Conservation (phyloP, 1,140 invertebrate genomes). For the Drosophila mauritiana region DNA sequence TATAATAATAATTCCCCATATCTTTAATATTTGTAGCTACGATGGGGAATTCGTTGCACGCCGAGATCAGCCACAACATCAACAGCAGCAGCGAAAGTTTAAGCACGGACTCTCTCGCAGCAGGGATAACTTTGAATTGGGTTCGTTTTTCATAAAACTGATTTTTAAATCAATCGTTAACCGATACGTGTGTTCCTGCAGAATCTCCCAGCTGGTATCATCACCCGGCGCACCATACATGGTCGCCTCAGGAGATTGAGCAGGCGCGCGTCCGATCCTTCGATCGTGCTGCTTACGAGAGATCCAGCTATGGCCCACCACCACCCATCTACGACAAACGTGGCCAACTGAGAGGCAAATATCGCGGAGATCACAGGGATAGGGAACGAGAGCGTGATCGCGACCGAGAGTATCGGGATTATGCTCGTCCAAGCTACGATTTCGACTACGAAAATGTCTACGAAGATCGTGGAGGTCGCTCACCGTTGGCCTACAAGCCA, state of each 20-base stretch:
- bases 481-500: slow-evolving; percentile 69
- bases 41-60: slow-evolving; percentile 75
- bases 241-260: slow-evolving; percentile 83
- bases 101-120: slow-evolving; percentile 77
- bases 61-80: slow-evolving; percentile 66
- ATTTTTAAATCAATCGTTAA: accelerated
- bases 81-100: slow-evolving; percentile 64
- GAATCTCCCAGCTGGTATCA: slow-evolving; percentile 84
- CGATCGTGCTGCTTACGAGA: slow-evolving; percentile 79
- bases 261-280: slow-evolving; percentile 71
- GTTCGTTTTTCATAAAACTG: slow-evolving; percentile 19
- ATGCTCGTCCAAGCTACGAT: slow-evolving; percentile 75
- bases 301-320: slow-evolving; percentile 80
- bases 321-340: slow-evolving; percentile 82
- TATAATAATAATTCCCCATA: too few relatives aligned
- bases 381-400: slow-evolving; percentile 55
- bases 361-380: slow-evolving; percentile 56
- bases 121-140: slow-evolving; percentile 80
- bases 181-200: neutral
- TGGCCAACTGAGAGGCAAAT: slow-evolving; percentile 57
- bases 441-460: slow-evolving; percentile 83
- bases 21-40: slow-evolving; percentile 49
- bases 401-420: slow-evolving; percentile 71
- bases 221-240: slow-evolving; percentile 76
- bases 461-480: slow-evolving; percentile 69